Evolutionary conservation across 1,140 invertebrate genomes (phyloP).

Genomic region (Hermetia illucens): DNA sequence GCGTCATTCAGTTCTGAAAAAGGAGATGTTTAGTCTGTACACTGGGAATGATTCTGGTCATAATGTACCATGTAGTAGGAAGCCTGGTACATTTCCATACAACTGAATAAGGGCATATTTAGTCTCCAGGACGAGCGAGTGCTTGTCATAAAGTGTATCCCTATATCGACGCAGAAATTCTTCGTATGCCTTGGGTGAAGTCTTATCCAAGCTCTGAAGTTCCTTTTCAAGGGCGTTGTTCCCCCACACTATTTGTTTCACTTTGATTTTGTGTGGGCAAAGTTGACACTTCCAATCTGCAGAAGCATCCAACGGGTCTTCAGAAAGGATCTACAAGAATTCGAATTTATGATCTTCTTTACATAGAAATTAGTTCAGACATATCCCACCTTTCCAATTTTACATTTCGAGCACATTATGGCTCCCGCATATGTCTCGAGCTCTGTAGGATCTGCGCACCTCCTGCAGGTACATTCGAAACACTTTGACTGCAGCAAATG

Average conservation of each 20-base stretch:
- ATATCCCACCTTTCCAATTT: slow-evolving; percentile 28
- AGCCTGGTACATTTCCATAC: slow-evolving; percentile 44
- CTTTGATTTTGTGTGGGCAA: slow-evolving; percentile 38
- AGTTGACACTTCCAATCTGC: slow-evolving; percentile 46
- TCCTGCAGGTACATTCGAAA: slow-evolving; percentile 44
- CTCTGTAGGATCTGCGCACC: slow-evolving; percentile 48
- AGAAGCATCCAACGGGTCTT: slow-evolving; percentile 40
- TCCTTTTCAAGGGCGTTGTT: slow-evolving; percentile 45
- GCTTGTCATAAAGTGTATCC: slow-evolving; percentile 42
- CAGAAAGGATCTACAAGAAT: slow-evolving; percentile 30
- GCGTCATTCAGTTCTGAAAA: slow-evolving; percentile 41
- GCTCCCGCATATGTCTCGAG: slow-evolving; percentile 44
- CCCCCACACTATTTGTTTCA: slow-evolving; percentile 39
- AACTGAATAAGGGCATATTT: slow-evolving; percentile 50
- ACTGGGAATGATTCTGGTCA: slow-evolving; percentile 1
- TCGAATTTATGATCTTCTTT: slow-evolving; percentile 4
- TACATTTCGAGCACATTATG: slow-evolving; percentile 43
- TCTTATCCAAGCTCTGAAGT: slow-evolving; percentile 38
- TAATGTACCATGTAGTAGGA: slow-evolving; percentile 33
- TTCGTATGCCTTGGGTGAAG: slow-evolving; percentile 38
- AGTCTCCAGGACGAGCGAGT: slow-evolving; percentile 47
- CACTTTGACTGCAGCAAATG: slow-evolving; percentile 47
- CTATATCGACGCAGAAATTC: slow-evolving; percentile 44
- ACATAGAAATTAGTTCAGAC: not conserved
- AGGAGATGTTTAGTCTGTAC: slow-evolving; percentile 5